These are phyloP conservation scores for Rhinopomastus cyanomelas DNA, from an alignment of 2,113 vertebrate genomes.

Conservation along the genomic window DNA sequence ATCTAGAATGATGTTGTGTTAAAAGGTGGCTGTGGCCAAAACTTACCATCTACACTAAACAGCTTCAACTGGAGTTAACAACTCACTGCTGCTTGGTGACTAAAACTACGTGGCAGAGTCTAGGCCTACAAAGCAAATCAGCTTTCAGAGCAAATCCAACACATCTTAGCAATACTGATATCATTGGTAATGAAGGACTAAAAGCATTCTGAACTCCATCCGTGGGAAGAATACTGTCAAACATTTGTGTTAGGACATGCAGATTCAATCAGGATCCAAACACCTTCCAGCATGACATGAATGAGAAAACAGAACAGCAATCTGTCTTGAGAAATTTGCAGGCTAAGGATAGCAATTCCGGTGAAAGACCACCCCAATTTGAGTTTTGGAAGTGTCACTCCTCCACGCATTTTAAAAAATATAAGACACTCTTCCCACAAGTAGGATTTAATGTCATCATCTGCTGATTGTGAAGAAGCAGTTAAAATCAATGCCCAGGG, in stretches of 20 bases:
- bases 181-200: background rate
- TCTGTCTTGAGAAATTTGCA: conserved; percentile 19
- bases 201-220: background rate
- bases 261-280: background rate
- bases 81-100: background rate
- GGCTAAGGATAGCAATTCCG: conserved; percentile 2
- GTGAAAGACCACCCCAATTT: conserved; percentile 13
- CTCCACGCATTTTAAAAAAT: background rate
- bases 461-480: background rate
- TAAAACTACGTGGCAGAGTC: background rate
- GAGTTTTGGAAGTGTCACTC: conserved; percentile 8
- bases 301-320: conserved; percentile 19
- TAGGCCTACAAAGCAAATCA: background rate
- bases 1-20: background rate
- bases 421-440: conserved; percentile 30
- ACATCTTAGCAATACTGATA: background rate
- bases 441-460: background rate
- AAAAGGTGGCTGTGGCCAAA: background rate
- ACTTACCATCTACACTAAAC: background rate
- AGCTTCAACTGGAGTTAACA: background rate
- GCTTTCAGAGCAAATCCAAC: background rate
- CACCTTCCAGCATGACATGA: background rate
- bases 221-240: conserved; percentile 11
- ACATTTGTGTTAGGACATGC: background rate
- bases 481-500: background rate